phyloP scores from a whole-genome alignment of 2,113 vertebrate genomes.

The Lampris megalopsis region DNA sequence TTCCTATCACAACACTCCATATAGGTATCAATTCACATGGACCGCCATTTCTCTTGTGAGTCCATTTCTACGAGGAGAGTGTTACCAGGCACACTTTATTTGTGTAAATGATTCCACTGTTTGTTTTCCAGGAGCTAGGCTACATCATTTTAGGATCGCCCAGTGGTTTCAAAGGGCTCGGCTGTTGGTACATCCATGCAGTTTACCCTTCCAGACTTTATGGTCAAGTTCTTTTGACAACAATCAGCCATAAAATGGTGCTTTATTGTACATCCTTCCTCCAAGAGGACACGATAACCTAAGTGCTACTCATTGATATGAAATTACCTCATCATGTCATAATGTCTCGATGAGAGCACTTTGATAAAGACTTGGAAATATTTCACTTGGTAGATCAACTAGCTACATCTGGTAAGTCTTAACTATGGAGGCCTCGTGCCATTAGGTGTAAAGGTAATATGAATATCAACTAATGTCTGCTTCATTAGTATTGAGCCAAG shows the following conservation, averaged over 20 bases:
- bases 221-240: background rate
- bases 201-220: background rate
- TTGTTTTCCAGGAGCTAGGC: background rate
- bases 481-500: background rate
- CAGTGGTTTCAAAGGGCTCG: no score
- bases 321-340: constrained; percentile 47
- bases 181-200: background rate
- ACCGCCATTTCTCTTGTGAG: background rate
- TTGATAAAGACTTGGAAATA: constrained; percentile 78
- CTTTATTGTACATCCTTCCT: background rate
- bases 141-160: no score
- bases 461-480: background rate
- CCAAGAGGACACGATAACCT: background rate
- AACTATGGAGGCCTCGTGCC: no score
- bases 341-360: constrained; percentile 64
- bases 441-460: background rate
- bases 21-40: background rate
- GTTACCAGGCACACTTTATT: background rate
- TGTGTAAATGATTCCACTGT: background rate
- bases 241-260: background rate
- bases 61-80: background rate
- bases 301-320: background rate
- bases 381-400: constrained; percentile 27
- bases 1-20: constrained; percentile 10
- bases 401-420: constrained; percentile 22